Percentiles rank a stretch among this genome's conserved stretches.
Conservation (phyloP, 2,888 invertebrate species). For the Zygogramma bicolorata region DNA sequence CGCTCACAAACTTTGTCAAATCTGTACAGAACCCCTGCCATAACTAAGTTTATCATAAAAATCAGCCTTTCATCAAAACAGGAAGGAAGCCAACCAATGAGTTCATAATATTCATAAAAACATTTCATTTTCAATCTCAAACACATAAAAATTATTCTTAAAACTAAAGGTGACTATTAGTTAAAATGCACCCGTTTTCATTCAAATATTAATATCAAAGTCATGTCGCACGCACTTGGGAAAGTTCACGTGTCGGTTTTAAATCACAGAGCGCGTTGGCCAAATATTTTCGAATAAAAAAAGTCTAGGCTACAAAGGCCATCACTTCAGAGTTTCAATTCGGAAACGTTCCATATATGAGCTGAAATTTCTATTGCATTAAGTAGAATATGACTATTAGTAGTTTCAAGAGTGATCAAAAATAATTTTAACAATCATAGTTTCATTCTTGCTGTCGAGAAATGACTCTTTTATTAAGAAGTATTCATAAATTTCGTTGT, state of each 20-base stretch:
- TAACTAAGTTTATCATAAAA: slow-evolving; percentile 41
- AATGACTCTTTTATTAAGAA: too few species aligned
- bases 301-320: slow-evolving; percentile 1
- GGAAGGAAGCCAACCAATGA: slow-evolving; percentile 59
- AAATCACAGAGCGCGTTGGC: slow-evolving; percentile 62
- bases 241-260: slow-evolving; percentile 54
- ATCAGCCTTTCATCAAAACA: slow-evolving; percentile 60
- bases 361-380: neutral
- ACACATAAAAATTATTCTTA: slow-evolving; percentile 45
- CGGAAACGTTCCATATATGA: neutral
- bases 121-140: slow-evolving; percentile 30
- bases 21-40: neutral
- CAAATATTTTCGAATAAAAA: slow-evolving; percentile 40
- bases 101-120: slow-evolving; percentile 44
- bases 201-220: slow-evolving; percentile 39
- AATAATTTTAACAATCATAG: too few species aligned
- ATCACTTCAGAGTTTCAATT: slow-evolving; percentile 5
- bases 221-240: slow-evolving; percentile 54
- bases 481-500: too few species aligned
- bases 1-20: slow-evolving; percentile 10
- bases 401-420: too few species aligned
- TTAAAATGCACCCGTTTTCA: slow-evolving; percentile 64
- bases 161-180: slow-evolving; percentile 60
- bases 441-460: too few species aligned
- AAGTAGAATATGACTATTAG: neutral